A percentile compares a stretch with the other conserved stretches of the same genome.
These are phyloP conservation scores for Amphimallon solstitiale DNA, from an alignment of 2,888 invertebrate species.

Conservation along the genomic window DNA sequence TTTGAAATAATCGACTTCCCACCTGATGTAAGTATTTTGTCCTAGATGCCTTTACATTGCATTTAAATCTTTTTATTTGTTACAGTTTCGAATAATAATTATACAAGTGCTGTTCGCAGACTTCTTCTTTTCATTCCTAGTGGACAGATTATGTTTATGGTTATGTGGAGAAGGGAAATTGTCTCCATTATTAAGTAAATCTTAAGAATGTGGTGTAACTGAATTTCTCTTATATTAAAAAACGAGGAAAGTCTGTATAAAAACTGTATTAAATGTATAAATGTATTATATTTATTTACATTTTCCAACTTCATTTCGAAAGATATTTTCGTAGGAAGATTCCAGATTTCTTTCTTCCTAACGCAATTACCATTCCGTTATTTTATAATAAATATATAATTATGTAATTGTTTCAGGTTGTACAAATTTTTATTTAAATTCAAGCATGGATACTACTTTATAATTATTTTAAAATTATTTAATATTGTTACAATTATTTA, in stretches of 20 bases:
- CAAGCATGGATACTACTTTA: too few relatives aligned
- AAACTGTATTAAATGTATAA: slow-evolving; percentile 23
- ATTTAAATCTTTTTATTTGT: slow-evolving; percentile 54
- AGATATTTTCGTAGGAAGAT: background rate
- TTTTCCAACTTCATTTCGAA: background rate
- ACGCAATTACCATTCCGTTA: slow-evolving; percentile 15
- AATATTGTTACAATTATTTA: too few relatives aligned
- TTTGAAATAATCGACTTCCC: slow-evolving; percentile 98
- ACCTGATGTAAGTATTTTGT: slow-evolving; percentile 74
- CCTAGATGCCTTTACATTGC: background rate
- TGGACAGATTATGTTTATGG: slow-evolving; percentile 87
- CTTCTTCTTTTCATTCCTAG: slow-evolving; percentile 83
- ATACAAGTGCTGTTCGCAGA: slow-evolving; percentile 86
- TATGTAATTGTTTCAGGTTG: background rate
- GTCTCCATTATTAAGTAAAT: slow-evolving; percentile 41
- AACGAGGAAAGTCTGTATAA: slow-evolving; percentile 2
- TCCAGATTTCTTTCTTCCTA: background rate
- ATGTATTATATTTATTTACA: slow-evolving; percentile 42
- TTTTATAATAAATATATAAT: slow-evolving; percentile 6
- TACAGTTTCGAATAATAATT: slow-evolving; percentile 89
- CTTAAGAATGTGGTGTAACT: slow-evolving; percentile 8
- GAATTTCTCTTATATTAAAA: slow-evolving; percentile 12
- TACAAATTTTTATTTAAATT: too few relatives aligned
- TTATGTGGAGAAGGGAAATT: slow-evolving; percentile 84
- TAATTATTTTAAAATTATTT: too few relatives aligned